Evolutionary conservation across 2,888 invertebrate species (phyloP), one percentile per base, ranked within the genome.

Genomic region (Eilema griseolum): DNA sequence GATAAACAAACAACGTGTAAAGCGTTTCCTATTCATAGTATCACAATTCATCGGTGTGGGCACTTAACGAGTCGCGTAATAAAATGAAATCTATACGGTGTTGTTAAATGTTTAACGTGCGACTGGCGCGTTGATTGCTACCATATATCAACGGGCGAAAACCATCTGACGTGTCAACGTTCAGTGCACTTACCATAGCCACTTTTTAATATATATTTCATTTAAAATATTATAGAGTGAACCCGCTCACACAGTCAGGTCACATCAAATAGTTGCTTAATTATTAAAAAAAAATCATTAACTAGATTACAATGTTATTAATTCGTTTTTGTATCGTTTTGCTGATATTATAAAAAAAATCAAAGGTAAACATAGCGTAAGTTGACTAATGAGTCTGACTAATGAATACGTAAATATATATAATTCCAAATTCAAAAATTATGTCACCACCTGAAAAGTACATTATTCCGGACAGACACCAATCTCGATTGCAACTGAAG

Each of bases 51-150:
- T 80, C 69, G 73, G 72, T 61, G 73, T 66, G 75, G 66, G 80
- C 82, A 82, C 82, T 87, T 86, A 88, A 87, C 87, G 80, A 83
- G 83, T 74, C 80, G 76, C 72, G 87, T 86, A 88, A 89, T 88
- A 89, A 88, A 88, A 88, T 85, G 85, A 89, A 85, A 89, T 88
- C 86, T 86, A 88, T 89, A 86, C 82, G 86, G 73, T 70, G 78
- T 83, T 83, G 84, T 83, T 83, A 81, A 84, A 85, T 82, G 85
- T 79, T 82, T 76, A 79, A 76, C 28, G 75, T 80, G 78, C 81
- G 84, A 82, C 84, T 82, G 59, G 56, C 78, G 77, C 80, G 89
- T 89, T 89, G 90, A 90, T 90, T 90, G 90, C 89, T 74, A 80
- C 86, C 78, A 86, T 90, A 88, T 86, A 85, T 90, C 89, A 89